A percentile compares a stretch with the other conserved stretches of the same genome.
Evolutionary conservation across 1,140 invertebrate genomes (phyloP).

Genomic region (Heliconius congener): DNA sequence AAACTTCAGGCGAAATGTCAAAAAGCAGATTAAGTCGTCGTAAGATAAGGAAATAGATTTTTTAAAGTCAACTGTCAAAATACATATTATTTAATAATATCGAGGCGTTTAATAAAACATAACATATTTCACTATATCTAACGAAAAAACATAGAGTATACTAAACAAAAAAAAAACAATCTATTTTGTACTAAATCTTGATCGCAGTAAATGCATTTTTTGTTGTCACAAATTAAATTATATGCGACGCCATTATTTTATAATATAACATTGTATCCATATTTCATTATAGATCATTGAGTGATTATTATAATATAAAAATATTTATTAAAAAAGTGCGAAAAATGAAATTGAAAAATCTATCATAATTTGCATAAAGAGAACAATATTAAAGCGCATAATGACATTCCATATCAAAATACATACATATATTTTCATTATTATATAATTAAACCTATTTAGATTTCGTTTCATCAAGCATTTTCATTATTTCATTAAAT

Average conservation of each 20-base stretch:
- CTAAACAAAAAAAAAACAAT: not conserved
- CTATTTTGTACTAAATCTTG: conserved; percentile 8
- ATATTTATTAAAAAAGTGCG: not conserved
- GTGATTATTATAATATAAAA: not conserved
- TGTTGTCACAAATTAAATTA: not conserved
- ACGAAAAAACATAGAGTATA: not conserved
- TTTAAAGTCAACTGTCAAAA: not conserved
- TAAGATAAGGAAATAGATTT: too few relatives aligned
- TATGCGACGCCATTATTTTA: not conserved
- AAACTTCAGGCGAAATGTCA: too few relatives aligned
- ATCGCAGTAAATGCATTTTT: conserved; percentile 11
- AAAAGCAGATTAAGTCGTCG: too few relatives aligned
- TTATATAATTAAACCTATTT: not conserved
- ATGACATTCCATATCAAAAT: not conserved
- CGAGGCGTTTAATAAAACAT: not conserved
- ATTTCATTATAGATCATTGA: not conserved
- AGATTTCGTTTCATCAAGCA: not conserved
- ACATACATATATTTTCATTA: not conserved
- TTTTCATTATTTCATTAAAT: too few relatives aligned
- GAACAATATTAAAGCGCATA: not conserved
- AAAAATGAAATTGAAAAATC: not conserved
- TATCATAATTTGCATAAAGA: not conserved
- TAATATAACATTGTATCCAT: not conserved
- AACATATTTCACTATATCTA: not conserved
- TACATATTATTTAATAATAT: not conserved